Base-by-base conservation (phyloP, 2,113 vertebrate genomes). In the Brevimyrus niger region DNA sequence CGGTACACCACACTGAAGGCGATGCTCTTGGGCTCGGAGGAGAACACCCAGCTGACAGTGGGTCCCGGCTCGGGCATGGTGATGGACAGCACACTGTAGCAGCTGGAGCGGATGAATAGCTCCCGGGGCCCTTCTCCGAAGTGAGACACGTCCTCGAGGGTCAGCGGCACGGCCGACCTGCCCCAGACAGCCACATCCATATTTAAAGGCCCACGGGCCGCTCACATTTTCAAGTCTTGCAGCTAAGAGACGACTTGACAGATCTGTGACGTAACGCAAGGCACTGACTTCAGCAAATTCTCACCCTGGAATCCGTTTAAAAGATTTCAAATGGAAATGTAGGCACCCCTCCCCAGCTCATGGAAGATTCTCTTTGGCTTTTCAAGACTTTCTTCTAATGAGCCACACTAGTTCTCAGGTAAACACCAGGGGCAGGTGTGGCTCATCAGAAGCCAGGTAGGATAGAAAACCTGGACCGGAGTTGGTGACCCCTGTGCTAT, bases 11-110 rank as follows among this genome's bases (percentile, higher is more conserved):
- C 96, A 0, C 97, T 97, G 90, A 99, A 99, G 83, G 96, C 97
- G 93, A 99, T 96, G 90, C 98, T 99, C 93, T 98, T 99, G 35
- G 98, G 98, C 88, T 99, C 98, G 0, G 98, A 99, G n/a, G 97
- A 98, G 93, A 99, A 99, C 91, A 97, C 93, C 98, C 98, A 99
- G 94, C 96, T 94, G 92, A 99, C 95, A 86, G 96, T 96, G 42
- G 96, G 94, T 21, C 97, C 97, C 0, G 92, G 90, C 91, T 98
- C 96, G 0, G 89, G 89, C 90, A 97, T 93, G 0, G 93, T 95
- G 87, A 99, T 95, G 47, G 96, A 94, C 91, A 99, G 97, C 88
- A 96, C 88, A 88, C 98, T 98, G 93, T 98, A 99, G 93, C 97
- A 97, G 89, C 97, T 96, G 90, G 98, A 98, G 89, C 97, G 97